Evolutionary conservation across 2,113 vertebrate genomes (phyloP).

Genomic region (Tangachromis dhanisi): DNA sequence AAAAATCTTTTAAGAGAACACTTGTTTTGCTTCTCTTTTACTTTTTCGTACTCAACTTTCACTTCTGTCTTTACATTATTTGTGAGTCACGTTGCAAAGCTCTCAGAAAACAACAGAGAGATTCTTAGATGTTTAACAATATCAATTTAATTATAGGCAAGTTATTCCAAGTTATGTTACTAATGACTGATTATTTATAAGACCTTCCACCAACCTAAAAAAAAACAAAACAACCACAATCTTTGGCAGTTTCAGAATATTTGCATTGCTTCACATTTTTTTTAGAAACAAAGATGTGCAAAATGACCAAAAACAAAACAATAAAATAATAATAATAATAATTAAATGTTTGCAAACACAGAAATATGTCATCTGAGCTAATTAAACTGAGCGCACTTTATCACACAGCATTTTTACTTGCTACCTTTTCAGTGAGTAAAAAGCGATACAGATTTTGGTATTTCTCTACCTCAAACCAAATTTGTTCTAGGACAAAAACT

Average conservation of each 20-base stretch:
- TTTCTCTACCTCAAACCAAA: background rate
- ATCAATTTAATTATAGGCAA: background rate
- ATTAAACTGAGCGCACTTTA: background rate
- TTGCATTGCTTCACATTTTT: background rate
- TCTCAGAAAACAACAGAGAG: background rate
- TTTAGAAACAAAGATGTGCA: background rate
- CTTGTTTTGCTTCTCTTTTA: background rate
- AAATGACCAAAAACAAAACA: background rate
- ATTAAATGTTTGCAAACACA: background rate
- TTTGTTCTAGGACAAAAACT: background rate
- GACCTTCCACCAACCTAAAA: background rate
- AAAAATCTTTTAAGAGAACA: background rate
- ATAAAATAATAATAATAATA: background rate
- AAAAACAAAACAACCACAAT: fast-evolving
- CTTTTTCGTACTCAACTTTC: background rate
- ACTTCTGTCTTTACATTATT: fast-evolving
- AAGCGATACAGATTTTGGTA: background rate
- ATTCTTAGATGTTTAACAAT: background rate
- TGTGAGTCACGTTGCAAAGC: background rate
- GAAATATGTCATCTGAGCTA: background rate
- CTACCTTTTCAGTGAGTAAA: background rate
- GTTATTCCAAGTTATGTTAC: background rate
- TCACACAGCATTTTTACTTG: background rate
- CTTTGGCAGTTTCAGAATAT: background rate
- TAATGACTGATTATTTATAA: background rate